Base-by-base conservation (phyloP, 2,113 vertebrate genomes). In the Calidris pygmaea region DNA sequence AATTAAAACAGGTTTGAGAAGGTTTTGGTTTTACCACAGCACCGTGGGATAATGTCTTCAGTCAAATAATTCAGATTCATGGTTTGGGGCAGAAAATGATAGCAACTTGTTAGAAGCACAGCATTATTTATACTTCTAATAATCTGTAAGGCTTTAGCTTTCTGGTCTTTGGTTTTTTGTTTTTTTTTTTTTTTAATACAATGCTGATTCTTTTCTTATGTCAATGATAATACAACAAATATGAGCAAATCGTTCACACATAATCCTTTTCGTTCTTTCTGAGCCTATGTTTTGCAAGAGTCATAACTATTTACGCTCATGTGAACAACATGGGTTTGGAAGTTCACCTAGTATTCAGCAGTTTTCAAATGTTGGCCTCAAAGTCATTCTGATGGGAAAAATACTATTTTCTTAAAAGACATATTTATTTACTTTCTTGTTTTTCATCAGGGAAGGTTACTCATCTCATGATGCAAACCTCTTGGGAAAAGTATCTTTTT, bases 401-500 rank as follows among this genome's bases (percentile, higher is more conserved):
- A 52, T 15, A 35, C 3, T 15, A 12, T 23, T 32, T 78, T 39
- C 77, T 34, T 2, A 9, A 50, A 82, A 87, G 5, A 62, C 1
- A 17, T 27, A 27, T 66, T 78, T 85, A 63, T 93, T 85, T 84
- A 29, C 30, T 66, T 53, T 32, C 17, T 73, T 72, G 35, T 70
- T 98, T 97, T 87, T 87, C 19, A 52, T 66, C 43, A 29, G 24
- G 72, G 94, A 96, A 73, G 20, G 50, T 97, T 92, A 93, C 41
- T 97, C 88, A 96, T 88, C 67, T 97, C 87, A 94, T 91, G 73
- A 87, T 79, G 70, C 23, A 96, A 97, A 60, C 10, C 32, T 73
- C 81, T 53, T 73, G 66, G 86, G 96, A 96, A 97, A 95, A 27
- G 34, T 92, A 56, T 82, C 58, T 90, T 95, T 24, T 70, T 97